Evolutionary conservation across 2,888 invertebrate genomes (phyloP).

Genomic region (Mesorhabditis sp.): DNA sequence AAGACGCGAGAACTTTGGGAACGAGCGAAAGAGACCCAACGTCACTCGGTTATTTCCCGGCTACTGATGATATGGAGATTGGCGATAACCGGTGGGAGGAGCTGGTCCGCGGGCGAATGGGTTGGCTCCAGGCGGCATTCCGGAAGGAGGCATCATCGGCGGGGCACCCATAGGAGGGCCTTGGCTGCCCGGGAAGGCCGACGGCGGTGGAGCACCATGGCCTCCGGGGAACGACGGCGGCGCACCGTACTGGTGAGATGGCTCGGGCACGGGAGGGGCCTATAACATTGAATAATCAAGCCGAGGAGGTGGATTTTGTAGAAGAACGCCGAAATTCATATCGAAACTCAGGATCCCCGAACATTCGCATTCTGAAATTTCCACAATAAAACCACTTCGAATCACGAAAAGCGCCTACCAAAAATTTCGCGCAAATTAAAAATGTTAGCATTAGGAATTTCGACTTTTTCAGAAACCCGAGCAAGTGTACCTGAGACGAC

Average conservation of each 20-base stretch:
- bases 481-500: too few species aligned
- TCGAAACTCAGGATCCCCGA: too few species aligned
- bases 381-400: too few species aligned
- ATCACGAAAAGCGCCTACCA: too few species aligned
- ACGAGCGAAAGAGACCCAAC: not conserved
- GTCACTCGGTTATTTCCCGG: conserved; percentile 17
- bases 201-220: not conserved
- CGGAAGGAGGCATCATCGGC: not conserved
- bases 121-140: conserved; percentile 28
- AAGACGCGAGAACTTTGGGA: not conserved
- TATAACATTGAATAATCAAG: not conserved
- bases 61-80: conserved; percentile 41
- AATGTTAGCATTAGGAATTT: too few species aligned
- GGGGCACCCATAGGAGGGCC: conserved; percentile 8
- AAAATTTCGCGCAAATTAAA: too few species aligned
- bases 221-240: not conserved
- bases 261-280: not conserved
- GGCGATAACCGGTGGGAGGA: conserved; percentile 25
- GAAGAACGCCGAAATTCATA: too few species aligned
- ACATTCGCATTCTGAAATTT: too few species aligned
- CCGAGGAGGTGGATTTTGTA: too few species aligned
- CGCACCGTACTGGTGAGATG: not conserved
- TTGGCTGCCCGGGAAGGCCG: not conserved
- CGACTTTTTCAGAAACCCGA: too few species aligned
- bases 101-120: conserved; percentile 37